Evolutionary conservation across 1,140 invertebrate species (phyloP), one percentile per base, ranked within the genome.

Genomic region (Aphidius gifuensis): DNA sequence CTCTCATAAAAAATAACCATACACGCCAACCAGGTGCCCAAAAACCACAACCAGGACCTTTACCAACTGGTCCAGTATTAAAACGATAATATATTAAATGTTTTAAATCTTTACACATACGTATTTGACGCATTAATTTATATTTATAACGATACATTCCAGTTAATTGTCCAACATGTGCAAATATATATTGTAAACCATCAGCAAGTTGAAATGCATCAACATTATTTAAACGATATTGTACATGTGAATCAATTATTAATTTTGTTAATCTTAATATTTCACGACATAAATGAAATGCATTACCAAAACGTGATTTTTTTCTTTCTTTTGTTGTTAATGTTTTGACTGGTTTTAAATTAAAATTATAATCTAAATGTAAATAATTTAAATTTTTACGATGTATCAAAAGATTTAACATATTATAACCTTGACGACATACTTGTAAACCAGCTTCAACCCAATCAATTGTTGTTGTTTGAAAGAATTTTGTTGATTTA

Each of bases 81-180:
- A 99, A 99, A 64, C 98, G 87, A 82, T 99, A 99, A 80, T 99
- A 99, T 62, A 99, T 97, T 57, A 99, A 83, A 86, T 99, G 98
- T 74, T 99, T 99, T 65, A 99, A 84, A 83, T 99, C 98, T 80
- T 99, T 99, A 84, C 97, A 99, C 97, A 99, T 99, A 56, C 98
- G 83, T 66, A 99, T 99, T 84, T 99, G 98, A 74, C 96, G 88
- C 97, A 99, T 99, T 11, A 99, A 83, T 79, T 99, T 99, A 82
- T 99, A 99, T 74, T 99, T 99, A 84, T 99, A 99, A 50, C 98
- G 85, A 81, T 99, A 99, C 98, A 99, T 99, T 77, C 98, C 98
- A 5, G 98, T 99, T 11, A 99, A 82, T 80, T 99, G 98, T 8
- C 98, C 98, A 39, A 99, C 97, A 76, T 99, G 98, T 21, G 97